Percentiles rank a stretch among this genome's conserved stretches.
Evolutionary conservation across 2,797 vertebrate species (phyloP).

Genomic region (Crypturellus tataupa): DNA sequence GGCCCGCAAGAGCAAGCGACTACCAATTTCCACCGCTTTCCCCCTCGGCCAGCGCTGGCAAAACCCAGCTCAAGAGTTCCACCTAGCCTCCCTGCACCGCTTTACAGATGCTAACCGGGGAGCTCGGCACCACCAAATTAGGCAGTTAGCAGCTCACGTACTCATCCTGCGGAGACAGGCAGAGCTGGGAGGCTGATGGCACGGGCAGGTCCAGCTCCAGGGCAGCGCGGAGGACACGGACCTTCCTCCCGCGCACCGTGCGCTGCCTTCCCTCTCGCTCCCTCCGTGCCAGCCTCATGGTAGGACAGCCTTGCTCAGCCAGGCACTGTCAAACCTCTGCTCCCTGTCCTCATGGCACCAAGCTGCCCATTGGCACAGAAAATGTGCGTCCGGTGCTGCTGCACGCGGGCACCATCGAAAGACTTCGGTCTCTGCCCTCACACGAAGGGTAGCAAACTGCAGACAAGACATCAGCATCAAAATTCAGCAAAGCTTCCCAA

Average conservation of each 20-base stretch:
- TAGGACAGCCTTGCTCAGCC: neutral
- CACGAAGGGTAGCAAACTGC: neutral
- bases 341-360: neutral
- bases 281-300: neutral
- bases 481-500: neutral
- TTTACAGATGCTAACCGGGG: conserved; percentile 21
- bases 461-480: neutral
- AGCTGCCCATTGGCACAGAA: too few relatives aligned
- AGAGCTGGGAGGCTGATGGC: neutral
- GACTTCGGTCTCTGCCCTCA: neutral
- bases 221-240: neutral
- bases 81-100: conserved; percentile 60
- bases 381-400: neutral
- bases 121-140: conserved; percentile 31
- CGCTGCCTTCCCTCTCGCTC: neutral
- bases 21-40: neutral
- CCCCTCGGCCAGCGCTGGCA: conserved; percentile 16
- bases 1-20: neutral
- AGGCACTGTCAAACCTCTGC: neutral
- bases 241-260: neutral
- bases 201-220: neutral
- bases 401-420: too few relatives aligned
- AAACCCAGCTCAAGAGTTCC: conserved; percentile 75
- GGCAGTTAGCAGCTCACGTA: neutral
- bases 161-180: neutral